phyloP scores from a whole-genome alignment of 2,888 invertebrate species.

The Saturnia pavonia region DNA sequence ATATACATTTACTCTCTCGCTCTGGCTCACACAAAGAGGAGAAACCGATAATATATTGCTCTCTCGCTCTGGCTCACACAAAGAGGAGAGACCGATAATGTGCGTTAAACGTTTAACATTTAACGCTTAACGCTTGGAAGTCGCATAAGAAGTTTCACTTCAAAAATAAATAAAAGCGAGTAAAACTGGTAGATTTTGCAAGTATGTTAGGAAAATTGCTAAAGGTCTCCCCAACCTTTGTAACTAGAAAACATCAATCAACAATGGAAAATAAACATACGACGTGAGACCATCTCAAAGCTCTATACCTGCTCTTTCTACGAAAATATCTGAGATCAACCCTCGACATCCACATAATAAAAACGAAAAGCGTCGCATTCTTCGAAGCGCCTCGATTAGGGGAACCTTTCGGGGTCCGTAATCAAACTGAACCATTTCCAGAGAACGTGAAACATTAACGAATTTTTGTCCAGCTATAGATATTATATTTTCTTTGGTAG shows the following conservation, averaged over 20 bases:
- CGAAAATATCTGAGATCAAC: slow-evolving; percentile 38
- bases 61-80: too few relatives aligned
- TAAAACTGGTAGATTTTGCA: too few relatives aligned
- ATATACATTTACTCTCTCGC: too few relatives aligned
- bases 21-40: too few relatives aligned
- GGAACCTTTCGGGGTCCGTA: slow-evolving; percentile 33
- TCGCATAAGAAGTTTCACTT: too few relatives aligned
- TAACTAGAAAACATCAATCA: slow-evolving; percentile 1
- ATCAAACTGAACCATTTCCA: slow-evolving; percentile 33
- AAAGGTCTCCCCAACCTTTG: background rate
- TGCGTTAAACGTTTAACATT: too few relatives aligned
- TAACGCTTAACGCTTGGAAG: too few relatives aligned
- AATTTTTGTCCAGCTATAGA: background rate
- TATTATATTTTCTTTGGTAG: background rate
- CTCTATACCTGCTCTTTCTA: background rate
- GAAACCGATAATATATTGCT: too few relatives aligned
- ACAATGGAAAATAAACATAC: slow-evolving; percentile 10
- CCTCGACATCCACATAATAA: slow-evolving; percentile 57
- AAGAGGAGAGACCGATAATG: too few relatives aligned
- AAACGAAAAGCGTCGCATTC: slow-evolving; percentile 50
- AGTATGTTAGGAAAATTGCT: background rate
- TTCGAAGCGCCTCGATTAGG: slow-evolving; percentile 34
- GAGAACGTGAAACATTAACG: background rate
- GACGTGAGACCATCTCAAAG: background rate
- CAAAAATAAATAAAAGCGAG: too few relatives aligned